Evolutionary conservation across 2,113 vertebrate species (phyloP).

Genomic region (Nibea coibor): DNA sequence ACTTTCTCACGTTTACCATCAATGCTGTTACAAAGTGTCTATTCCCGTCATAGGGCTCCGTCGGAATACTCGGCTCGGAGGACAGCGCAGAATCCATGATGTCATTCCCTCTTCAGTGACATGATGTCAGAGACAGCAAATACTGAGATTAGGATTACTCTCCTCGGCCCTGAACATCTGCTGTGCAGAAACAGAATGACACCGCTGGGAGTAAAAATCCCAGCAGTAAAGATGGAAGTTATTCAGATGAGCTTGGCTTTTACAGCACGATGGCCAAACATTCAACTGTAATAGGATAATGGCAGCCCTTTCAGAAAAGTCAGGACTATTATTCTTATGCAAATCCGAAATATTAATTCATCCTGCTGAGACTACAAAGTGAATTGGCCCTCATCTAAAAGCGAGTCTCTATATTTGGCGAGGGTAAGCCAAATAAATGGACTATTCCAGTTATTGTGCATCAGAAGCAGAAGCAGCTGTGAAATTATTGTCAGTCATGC

Average conservation of each 20-base stretch:
- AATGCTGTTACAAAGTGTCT: not conserved
- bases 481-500: slow-evolving; percentile 59
- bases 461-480: slow-evolving; percentile 71
- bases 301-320: not conserved
- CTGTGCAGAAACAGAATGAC: slow-evolving; percentile 53
- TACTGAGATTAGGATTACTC: slow-evolving; percentile 78
- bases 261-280: slow-evolving; percentile 19
- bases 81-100: slow-evolving; percentile 45
- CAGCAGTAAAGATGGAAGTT: slow-evolving; percentile 35
- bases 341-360: not conserved
- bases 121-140: slow-evolving; percentile 67
- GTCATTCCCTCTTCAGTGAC: slow-evolving; percentile 56
- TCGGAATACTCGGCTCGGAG: slow-evolving; percentile 11
- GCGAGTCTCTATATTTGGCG: not conserved
- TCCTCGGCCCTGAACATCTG: slow-evolving; percentile 63
- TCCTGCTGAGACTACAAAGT: not conserved
- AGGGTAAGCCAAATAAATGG: slow-evolving; percentile 27
- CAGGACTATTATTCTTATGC: not conserved
- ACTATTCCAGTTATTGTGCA: slow-evolving; percentile 44
- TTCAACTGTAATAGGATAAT: slow-evolving; percentile 12
- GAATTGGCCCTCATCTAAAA: slow-evolving; percentile 17
- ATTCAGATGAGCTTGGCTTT: slow-evolving; percentile 42
- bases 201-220: slow-evolving; percentile 42
- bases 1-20: too few species aligned
- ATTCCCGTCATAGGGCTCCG: not conserved